Conservation (phyloP, 2,888 invertebrate genomes). For the Prosopocoilus inquinatus region DNA sequence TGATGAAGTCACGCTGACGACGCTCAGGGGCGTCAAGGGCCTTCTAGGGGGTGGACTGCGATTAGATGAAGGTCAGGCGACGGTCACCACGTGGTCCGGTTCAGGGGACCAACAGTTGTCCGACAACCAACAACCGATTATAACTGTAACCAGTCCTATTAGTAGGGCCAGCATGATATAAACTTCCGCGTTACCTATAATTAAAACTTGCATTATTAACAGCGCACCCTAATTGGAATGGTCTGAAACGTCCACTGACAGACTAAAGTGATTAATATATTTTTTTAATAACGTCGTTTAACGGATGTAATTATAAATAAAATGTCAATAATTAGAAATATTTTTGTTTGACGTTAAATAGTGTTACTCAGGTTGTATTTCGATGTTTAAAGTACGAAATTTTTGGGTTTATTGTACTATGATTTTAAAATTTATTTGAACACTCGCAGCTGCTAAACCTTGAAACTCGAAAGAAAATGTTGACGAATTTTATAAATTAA, state of each 20-base stretch:
- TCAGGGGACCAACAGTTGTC: slow-evolving; percentile 79
- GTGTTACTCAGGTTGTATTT: too few species aligned
- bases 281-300: not conserved
- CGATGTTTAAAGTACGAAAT: too few species aligned
- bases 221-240: not conserved
- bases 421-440: too few species aligned
- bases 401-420: too few species aligned
- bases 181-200: slow-evolving; percentile 70
- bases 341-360: too few species aligned
- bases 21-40: slow-evolving; percentile 35
- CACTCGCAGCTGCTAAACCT: too few species aligned
- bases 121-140: slow-evolving; percentile 74
- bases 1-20: slow-evolving; percentile 28
- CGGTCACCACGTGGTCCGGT: slow-evolving; percentile 64
- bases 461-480: too few species aligned
- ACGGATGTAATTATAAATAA: not conserved
- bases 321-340: too few species aligned
- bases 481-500: too few species aligned
- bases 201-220: too few species aligned
- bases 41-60: slow-evolving; percentile 50
- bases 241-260: too few species aligned
- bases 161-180: slow-evolving; percentile 72
- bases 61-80: slow-evolving; percentile 69
- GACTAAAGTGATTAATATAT: too few species aligned
- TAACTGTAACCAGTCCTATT: slow-evolving; percentile 71